phyloP scores from a whole-genome alignment of 2,888 invertebrate species.

The Apodemia zela region DNA sequence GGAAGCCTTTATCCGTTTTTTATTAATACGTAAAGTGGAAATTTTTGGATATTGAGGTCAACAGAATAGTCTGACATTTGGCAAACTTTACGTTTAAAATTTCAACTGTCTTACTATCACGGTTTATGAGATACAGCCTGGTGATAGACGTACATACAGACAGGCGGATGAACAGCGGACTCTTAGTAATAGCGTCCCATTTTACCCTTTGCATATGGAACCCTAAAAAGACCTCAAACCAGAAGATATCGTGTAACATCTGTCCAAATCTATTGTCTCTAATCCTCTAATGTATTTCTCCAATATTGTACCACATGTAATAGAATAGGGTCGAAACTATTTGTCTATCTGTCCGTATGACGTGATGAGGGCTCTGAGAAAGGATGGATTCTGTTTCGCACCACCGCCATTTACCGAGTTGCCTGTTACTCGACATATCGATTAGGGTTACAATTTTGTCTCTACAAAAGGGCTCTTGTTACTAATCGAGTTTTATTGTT shows the following conservation, averaged over 20 bases:
- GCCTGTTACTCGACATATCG: neutral
- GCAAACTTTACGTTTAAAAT: too few species aligned
- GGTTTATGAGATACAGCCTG: too few species aligned
- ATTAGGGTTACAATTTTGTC: conserved; percentile 2
- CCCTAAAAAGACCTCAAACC: neutral
- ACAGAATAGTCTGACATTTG: too few species aligned
- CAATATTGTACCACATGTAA: conserved; percentile 6
- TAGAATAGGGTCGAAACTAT: conserved; percentile 12
- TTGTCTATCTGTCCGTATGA: conserved; percentile 13
- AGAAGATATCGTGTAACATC: neutral
- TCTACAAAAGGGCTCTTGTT: neutral
- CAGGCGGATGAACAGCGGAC: too few species aligned
- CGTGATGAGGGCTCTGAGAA: conserved; percentile 9
- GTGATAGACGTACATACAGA: too few species aligned
- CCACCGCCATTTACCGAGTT: neutral
- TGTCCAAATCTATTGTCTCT: neutral
- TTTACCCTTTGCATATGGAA: too few species aligned
- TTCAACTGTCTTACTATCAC: too few species aligned
- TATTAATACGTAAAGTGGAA: too few species aligned
- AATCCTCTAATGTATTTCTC: neutral
- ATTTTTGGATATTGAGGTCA: too few species aligned
- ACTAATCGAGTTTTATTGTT: conserved; percentile 1
- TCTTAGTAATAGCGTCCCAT: too few species aligned
- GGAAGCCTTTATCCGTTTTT: too few species aligned
- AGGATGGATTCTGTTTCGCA: neutral